Conservation (phyloP, 2,888 invertebrate species). For the Synanthedon myopaeformis region DNA sequence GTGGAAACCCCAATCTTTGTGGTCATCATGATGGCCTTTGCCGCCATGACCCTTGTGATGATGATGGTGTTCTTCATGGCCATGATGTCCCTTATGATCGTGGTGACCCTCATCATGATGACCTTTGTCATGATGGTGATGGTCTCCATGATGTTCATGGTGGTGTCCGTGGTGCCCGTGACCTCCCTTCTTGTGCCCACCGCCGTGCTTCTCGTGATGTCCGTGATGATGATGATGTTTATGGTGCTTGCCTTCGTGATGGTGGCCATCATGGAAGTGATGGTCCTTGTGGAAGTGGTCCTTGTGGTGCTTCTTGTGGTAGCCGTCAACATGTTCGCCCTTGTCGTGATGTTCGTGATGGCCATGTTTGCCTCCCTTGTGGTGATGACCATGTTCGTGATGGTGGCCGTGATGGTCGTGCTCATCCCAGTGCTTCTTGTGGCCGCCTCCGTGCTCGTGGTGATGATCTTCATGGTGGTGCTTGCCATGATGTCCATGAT, state of each 20-base stretch:
- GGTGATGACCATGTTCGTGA: conserved; percentile 81
- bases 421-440: conserved; percentile 84
- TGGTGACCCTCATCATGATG: conserved; percentile 85
- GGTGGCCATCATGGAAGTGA: conserved; percentile 88
- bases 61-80: conserved; percentile 79
- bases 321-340: conserved; percentile 83
- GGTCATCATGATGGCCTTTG: conserved; percentile 80
- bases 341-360: conserved; percentile 88
- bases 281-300: conserved; percentile 90
- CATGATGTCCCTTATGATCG: conserved; percentile 83
- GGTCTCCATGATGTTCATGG: conserved; percentile 82
- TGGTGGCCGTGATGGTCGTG: conserved; percentile 80
- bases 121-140: conserved; percentile 83
- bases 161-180: conserved; percentile 83
- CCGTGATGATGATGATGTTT: conserved; percentile 83
- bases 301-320: conserved; percentile 87
- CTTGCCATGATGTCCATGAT: conserved; percentile 81
- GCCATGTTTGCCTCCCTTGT: conserved; percentile 84
- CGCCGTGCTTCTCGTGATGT: conserved; percentile 79
- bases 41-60: conserved; percentile 82
- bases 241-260: conserved; percentile 85
- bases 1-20: conserved; percentile 79
- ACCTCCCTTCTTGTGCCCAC: conserved; percentile 84
- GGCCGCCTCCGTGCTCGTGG: conserved; percentile 80
- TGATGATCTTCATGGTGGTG: conserved; percentile 81